Conservation (phyloP, 1,140 invertebrate genomes). For the Tetranychus urticae region DNA sequence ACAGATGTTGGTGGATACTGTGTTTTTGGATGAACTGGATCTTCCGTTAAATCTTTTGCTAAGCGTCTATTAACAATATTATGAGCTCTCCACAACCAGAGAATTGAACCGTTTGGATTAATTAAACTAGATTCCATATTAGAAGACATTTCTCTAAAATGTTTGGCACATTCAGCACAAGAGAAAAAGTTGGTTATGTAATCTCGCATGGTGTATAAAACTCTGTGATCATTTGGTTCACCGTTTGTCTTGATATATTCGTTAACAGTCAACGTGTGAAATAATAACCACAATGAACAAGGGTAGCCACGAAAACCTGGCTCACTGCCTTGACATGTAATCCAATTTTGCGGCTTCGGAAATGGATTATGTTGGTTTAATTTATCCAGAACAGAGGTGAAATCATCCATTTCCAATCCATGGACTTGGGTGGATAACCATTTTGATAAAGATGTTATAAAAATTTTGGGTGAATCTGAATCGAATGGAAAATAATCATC, state of each 20-base stretch:
- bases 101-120: constrained; percentile 41
- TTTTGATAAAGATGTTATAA: constrained; percentile 5
- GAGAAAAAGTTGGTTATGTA: constrained; percentile 86
- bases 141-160: constrained; percentile 56
- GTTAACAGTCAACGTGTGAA: constrained; percentile 73
- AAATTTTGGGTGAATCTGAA: constrained; percentile 8
- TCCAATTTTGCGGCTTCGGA: constrained; percentile 35
- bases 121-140: constrained; percentile 33
- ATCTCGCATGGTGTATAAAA: constrained; percentile 55
- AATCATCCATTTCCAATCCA: not conserved
- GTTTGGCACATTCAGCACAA: constrained; percentile 58
- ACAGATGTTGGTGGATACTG: constrained; percentile 49
- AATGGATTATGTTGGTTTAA: constrained; percentile 7
- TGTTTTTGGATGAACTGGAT: constrained; percentile 62
- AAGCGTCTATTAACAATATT: constrained; percentile 75
- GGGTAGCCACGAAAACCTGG: constrained; percentile 58
- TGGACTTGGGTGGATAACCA: constrained; percentile 1
- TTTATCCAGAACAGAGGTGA: not conserved
- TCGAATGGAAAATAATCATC: constrained; percentile 9
- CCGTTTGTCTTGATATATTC: constrained; percentile 26
- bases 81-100: constrained; percentile 87
- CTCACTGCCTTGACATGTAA: constrained; percentile 54
- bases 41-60: constrained; percentile 62
- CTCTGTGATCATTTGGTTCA: constrained; percentile 30
- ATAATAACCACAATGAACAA: constrained; percentile 82